Evolutionary conservation across 2,888 invertebrate species (phyloP), one percentile per base, ranked within the genome.

Genomic region (Plebejus melissa): DNA sequence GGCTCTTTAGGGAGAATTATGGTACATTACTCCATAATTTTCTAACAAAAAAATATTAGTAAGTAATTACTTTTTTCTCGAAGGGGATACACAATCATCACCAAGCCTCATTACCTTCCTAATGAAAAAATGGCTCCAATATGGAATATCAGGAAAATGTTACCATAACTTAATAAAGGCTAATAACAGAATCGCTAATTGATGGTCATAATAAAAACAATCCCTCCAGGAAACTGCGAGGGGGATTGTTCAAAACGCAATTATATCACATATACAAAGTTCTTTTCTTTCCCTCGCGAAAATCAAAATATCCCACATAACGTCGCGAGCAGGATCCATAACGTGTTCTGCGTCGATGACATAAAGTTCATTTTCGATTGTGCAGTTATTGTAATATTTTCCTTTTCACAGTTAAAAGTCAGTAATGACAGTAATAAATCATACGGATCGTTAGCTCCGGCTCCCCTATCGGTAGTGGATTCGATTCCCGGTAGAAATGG

Each of bases 351-450:
- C 0, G 0, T 3, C 4, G 74, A 3, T 0, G 0, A 0, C 0
- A 75, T 82, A 86, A 78, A 78, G 76, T 74, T 77, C 50, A 78
- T 74, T 79, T 78, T 80, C 1, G 74, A 28, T 50, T 72, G 75
- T 54, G 28, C 74, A 41, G 16, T 58, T 77, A 79, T 79, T 78
- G 84, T 83, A 83, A 87, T 89, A 87, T 86, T 87, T 87, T 82
- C 78, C 87, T 80, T 88, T 88, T 83, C 81, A 79, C 79, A 83
- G 81, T 82, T 81, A 81, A 80, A 79, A 80, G 81, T 82, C 82
- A 84, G 85, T 91, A 93, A 93, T 93, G 93, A 92, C 88, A 91
- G 91, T 91, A 91, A 93, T 93, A 93, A 92, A 93, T 93, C 93
- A 93, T 92, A 93, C 85, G 92, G 91, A 88, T 93, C 93, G 91